A percentile compares a stretch with the other conserved stretches of the same genome.
These are phyloP conservation scores for Caenorhabditis sp. DNA, from an alignment of 2,888 invertebrate species.

Conservation along the genomic window DNA sequence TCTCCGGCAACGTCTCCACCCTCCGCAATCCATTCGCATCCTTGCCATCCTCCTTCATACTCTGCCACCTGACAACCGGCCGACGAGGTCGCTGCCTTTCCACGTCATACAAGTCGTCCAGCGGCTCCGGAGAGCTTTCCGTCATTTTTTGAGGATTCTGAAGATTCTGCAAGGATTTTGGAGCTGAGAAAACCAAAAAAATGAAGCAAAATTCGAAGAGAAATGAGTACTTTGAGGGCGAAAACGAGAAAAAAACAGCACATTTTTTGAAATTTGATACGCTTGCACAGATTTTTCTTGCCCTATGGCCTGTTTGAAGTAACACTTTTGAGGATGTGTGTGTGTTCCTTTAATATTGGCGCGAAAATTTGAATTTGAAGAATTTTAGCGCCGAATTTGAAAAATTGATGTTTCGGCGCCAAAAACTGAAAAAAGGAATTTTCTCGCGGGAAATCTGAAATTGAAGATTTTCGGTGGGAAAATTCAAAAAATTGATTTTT, in stretches of 20 bases:
- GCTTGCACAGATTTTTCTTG: too few species aligned
- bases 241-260: constrained; percentile 1
- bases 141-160: constrained; percentile 34
- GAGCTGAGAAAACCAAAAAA: background rate
- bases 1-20: constrained; percentile 47
- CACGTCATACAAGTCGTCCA: constrained; percentile 48
- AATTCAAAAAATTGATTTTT: too few species aligned
- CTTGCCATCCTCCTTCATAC: constrained; percentile 43
- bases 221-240: background rate
- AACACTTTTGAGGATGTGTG: constrained; percentile 70
- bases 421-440: too few species aligned
- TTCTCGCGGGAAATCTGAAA: too few species aligned
- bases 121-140: constrained; percentile 55
- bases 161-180: background rate
- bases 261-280: background rate
- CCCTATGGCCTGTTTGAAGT: constrained; percentile 70
- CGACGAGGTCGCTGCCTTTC: constrained; percentile 30
- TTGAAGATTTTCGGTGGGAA: too few species aligned
- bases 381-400: too few species aligned
- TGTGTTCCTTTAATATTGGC: too few species aligned
- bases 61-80: constrained; percentile 49
- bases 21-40: constrained; percentile 37
- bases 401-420: too few species aligned
- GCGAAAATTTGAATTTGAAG: too few species aligned
- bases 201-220: background rate